Evolutionary conservation across 2,113 vertebrate genomes (phyloP).

Genomic region (Gallinago undulata): DNA sequence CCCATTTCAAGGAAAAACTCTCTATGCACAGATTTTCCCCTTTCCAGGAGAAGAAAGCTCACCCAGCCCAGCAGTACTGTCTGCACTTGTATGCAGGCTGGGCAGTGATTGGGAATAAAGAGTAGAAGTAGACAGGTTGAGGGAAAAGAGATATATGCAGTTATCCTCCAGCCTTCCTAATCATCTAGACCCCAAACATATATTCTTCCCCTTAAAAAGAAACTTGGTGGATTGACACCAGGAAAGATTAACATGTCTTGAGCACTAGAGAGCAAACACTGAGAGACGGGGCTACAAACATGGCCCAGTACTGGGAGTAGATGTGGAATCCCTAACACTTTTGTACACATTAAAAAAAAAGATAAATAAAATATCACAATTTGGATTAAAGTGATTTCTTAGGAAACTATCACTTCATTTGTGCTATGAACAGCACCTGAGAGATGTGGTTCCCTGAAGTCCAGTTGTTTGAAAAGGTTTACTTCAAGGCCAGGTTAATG

Average conservation of each 20-base stretch:
- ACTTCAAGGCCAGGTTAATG: conserved; percentile 40
- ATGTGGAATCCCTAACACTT: neutral
- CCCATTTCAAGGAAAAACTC: neutral
- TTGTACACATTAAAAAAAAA: neutral
- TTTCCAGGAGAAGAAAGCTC: neutral
- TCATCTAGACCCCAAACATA: neutral
- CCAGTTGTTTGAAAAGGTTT: conserved; percentile 14
- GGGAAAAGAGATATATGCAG: neutral
- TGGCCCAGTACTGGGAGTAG: neutral
- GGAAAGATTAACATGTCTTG: neutral
- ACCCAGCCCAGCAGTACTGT: neutral
- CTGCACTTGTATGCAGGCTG: neutral
- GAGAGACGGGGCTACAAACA: neutral
- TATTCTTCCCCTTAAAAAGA: neutral
- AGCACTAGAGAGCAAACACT: neutral
- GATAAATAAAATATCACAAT: neutral
- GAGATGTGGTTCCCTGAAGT: neutral
- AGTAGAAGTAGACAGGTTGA: neutral
- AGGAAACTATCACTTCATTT: neutral
- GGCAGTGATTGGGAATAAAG: neutral
- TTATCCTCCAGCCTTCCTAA: neutral
- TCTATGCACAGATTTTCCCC: neutral
- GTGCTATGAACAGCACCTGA: neutral
- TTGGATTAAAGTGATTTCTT: neutral
- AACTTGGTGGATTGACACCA: neutral